phyloP scores from a whole-genome alignment of 2,113 vertebrate genomes.

The Gymnocephalus cernua region DNA sequence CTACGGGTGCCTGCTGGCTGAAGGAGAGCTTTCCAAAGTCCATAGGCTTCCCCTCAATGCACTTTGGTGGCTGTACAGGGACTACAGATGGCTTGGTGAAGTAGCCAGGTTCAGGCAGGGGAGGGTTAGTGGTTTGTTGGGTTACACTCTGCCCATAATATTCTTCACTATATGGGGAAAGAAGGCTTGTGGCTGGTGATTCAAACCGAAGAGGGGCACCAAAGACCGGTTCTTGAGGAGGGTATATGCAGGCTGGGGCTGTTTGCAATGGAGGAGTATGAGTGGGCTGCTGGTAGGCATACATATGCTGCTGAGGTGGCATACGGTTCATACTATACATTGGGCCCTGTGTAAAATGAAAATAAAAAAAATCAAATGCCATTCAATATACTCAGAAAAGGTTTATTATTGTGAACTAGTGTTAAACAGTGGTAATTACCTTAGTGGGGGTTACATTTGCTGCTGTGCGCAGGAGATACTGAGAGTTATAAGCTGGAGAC shows the following conservation, averaged over 20 bases:
- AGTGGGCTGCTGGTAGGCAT: conserved; percentile 91
- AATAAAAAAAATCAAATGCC: background rate
- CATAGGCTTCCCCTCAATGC: conserved; percentile 85
- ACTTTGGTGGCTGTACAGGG: conserved; percentile 83
- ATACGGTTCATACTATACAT: conserved; percentile 94
- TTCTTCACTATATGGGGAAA: conserved; percentile 94
- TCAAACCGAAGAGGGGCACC: conserved; percentile 91
- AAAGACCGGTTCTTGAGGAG: conserved; percentile 93
- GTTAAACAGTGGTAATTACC: conserved; percentile 80
- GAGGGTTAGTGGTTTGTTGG: conserved; percentile 90
- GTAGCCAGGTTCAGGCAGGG: conserved; percentile 95
- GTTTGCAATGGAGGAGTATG: conserved; percentile 94
- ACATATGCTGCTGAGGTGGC: conserved; percentile 92
- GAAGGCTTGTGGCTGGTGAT: conserved; percentile 88
- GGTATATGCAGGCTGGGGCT: conserved; percentile 89
- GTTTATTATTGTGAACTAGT: background rate
- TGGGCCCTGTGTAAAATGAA: conserved; percentile 83
- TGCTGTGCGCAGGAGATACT: conserved; percentile 93
- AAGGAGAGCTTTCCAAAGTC: conserved; percentile 90
- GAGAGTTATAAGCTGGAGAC: conserved; percentile 95
- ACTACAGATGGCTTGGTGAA: conserved; percentile 91
- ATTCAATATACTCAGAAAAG: background rate
- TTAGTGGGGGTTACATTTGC: conserved; percentile 95
- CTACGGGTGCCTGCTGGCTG: conserved; percentile 84
- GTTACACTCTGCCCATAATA: conserved; percentile 91